Evolutionary conservation across 2,797 vertebrate genomes (phyloP).

Genomic region (Acanthis flammea): DNA sequence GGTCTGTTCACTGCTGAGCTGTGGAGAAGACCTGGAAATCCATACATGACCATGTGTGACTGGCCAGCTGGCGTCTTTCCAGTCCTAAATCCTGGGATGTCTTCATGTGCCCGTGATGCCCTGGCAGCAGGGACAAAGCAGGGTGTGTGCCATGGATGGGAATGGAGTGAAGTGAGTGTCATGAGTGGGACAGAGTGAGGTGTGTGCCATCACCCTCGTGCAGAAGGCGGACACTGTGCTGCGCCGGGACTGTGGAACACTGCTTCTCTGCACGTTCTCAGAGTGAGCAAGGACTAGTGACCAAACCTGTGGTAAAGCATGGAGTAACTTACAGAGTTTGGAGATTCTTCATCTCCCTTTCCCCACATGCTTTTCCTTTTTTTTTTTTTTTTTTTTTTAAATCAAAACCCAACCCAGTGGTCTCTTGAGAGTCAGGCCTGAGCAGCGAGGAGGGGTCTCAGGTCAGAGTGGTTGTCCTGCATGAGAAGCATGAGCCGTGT

Average conservation of each 20-base stretch:
- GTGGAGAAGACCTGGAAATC: neutral
- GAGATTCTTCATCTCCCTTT: slow-evolving; percentile 54
- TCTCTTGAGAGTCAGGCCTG: slow-evolving; percentile 19
- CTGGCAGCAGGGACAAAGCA: neutral
- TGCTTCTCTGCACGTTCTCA: neutral
- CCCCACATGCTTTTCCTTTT: neutral
- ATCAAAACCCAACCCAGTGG: neutral
- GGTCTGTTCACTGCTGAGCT: neutral
- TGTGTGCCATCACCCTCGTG: neutral
- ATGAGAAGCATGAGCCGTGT: slow-evolving; percentile 56
- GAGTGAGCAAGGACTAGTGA: slow-evolving; percentile 40
- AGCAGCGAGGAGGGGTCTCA: slow-evolving; percentile 52
- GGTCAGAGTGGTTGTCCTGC: slow-evolving; percentile 34
- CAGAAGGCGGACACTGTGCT: neutral
- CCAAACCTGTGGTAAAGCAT: slow-evolving; percentile 58
- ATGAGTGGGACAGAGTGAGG: neutral
- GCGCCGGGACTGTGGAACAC: neutral
- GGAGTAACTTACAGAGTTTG: slow-evolving; percentile 47
- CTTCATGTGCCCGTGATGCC: neutral
- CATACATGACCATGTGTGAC: neutral
- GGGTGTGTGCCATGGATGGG: neutral
- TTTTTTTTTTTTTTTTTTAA: neutral
- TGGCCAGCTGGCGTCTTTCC: neutral
- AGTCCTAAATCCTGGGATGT: neutral
- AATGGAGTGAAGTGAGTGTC: neutral